Evolutionary conservation across 2,888 invertebrate species (phyloP).

Genomic region (Arctia plantaginis): DNA sequence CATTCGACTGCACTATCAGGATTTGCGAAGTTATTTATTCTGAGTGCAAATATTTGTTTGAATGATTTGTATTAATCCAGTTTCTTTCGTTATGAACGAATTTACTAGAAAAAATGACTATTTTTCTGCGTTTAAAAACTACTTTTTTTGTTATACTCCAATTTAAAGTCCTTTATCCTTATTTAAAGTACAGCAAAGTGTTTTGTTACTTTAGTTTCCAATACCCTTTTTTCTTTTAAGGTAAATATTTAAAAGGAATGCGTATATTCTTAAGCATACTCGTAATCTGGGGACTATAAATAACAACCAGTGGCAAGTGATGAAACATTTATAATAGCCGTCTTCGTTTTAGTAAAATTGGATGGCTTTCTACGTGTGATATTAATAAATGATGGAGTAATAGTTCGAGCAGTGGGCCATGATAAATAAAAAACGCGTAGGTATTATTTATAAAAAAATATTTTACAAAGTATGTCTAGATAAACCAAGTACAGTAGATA

Average conservation of each 20-base stretch:
- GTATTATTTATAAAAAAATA: conserved; percentile 6
- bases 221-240: conserved; percentile 13
- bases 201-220: background rate
- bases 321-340: conserved; percentile 9
- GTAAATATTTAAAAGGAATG: conserved; percentile 21
- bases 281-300: conserved; percentile 15
- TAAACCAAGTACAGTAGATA: background rate
- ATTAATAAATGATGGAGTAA: background rate
- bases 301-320: conserved; percentile 5
- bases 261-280: conserved; percentile 13
- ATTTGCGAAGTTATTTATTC: too few relatives aligned
- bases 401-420: background rate
- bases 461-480: conserved; percentile 17
- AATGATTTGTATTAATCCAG: too few relatives aligned
- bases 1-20: too few relatives aligned
- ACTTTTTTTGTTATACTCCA: background rate
- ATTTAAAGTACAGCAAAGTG: background rate
- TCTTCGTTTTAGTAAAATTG: conserved; percentile 1
- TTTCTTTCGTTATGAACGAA: too few relatives aligned
- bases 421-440: background rate
- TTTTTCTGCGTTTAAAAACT: too few relatives aligned
- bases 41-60: too few relatives aligned
- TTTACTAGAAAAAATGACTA: too few relatives aligned
- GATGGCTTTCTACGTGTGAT: background rate
- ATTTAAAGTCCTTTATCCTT: background rate